These are phyloP conservation scores for Microplitis mediator DNA, from an alignment of 1,140 invertebrate species.

Conservation along the genomic window DNA sequence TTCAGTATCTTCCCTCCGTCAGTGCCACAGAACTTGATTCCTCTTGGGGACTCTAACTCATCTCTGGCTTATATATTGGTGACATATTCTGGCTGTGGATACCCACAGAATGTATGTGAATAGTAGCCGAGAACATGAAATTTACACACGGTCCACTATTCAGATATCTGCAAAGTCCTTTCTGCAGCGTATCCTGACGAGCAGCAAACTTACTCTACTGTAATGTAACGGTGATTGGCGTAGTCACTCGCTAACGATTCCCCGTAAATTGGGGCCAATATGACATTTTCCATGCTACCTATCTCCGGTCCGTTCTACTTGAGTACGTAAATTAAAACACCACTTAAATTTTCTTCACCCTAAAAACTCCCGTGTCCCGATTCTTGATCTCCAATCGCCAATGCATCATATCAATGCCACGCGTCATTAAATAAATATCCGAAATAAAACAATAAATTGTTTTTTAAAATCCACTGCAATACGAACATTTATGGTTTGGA, in stretches of 20 bases:
- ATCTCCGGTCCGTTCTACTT: neutral
- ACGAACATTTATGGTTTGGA: neutral
- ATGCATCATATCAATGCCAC: no score
- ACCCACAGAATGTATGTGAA: no score
- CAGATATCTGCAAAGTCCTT: neutral
- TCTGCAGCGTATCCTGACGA: no score
- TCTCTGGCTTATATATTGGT: constrained; percentile 13
- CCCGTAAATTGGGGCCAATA: neutral
- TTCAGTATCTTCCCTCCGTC: neutral
- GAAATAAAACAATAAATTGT: no score
- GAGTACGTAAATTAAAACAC: no score
- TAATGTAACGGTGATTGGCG: neutral
- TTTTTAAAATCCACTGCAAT: neutral
- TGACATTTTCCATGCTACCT: neutral
- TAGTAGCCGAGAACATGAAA: neutral
- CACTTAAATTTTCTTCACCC: no score
- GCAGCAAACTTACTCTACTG: neutral
- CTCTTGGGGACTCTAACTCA: constrained; percentile 22
- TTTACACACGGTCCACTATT: neutral
- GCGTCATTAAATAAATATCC: no score
- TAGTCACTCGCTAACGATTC: neutral
- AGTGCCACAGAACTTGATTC: constrained; percentile 6
- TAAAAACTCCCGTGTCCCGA: no score
- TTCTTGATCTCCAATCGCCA: no score
- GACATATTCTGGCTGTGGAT: neutral